Conservation (phyloP, 2,113 vertebrate species). For the Piliocolobus tephrosceles region DNA sequence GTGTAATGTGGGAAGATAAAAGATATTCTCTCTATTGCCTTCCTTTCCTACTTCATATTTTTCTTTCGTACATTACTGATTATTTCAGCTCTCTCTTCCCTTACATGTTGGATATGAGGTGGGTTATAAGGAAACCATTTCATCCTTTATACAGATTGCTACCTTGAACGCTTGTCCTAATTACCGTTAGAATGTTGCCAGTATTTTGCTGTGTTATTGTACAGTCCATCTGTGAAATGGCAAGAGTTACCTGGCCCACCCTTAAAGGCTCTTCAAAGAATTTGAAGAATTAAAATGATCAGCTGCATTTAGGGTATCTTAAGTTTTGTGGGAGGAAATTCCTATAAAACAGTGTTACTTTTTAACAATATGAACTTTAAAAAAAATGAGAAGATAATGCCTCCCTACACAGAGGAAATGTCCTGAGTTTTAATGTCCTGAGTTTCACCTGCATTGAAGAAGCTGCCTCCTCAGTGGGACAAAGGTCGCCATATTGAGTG, state of each 20-base stretch:
- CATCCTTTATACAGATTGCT: neutral
- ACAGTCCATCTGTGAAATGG: neutral
- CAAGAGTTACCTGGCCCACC: neutral
- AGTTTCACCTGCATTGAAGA: neutral
- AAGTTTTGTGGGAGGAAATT: neutral
- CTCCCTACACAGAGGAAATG: neutral
- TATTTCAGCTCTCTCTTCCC: neutral
- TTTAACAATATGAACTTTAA: conserved; percentile 14
- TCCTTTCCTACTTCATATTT: neutral
- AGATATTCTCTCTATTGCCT: neutral
- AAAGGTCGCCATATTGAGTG: neutral
- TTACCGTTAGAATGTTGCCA: neutral
- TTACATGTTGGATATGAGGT: neutral
- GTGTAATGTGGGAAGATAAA: neutral
- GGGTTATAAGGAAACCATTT: neutral
- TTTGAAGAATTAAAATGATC: neutral
- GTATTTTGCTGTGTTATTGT: neutral
- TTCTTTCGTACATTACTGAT: neutral
- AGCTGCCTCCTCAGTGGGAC: neutral
- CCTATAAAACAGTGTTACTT: neutral
- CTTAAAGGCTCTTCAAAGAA: neutral
- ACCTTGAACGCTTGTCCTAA: neutral
- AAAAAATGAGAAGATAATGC: neutral
- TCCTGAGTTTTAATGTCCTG: too few species aligned
- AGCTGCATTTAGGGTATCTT: neutral